A percentile compares a stretch with the other conserved stretches of the same genome.
phyloP scores from a whole-genome alignment of 1,140 invertebrate species.

The Brachionus sp. region DNA sequence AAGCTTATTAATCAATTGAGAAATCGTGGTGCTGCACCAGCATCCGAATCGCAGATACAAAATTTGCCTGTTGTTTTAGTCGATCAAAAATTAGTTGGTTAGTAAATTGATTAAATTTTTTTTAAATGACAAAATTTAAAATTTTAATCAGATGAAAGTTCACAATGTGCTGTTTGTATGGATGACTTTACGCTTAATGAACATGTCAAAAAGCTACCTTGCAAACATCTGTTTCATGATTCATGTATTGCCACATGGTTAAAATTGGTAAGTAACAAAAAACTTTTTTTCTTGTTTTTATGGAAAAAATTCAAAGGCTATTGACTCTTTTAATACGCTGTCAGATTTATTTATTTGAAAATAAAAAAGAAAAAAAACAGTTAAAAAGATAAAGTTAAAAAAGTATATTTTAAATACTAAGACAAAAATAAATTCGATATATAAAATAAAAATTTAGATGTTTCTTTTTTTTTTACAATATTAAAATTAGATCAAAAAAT shows the following conservation, averaged over 20 bases:
- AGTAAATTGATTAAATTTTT: neutral
- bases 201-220: slow-evolving; percentile 77
- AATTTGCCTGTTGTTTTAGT: neutral
- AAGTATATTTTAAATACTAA: no score
- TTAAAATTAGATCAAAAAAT: no score
- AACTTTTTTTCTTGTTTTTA: neutral
- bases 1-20: slow-evolving; percentile 41
- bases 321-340: no score
- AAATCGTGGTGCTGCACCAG: slow-evolving; percentile 29
- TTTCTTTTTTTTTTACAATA: no score
- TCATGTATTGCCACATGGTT: slow-evolving; percentile 91
- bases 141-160: slow-evolving; percentile 48
- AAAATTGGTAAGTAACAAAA: slow-evolving; percentile 67
- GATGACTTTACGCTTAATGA: slow-evolving; percentile 81
- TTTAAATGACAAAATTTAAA: neutral
- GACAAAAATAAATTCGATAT: no score
- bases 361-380: no score
- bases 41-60: slow-evolving; percentile 32
- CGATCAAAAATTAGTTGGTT: slow-evolving; percentile 7
- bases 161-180: slow-evolving; percentile 95
- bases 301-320: no score
- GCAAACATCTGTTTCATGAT: slow-evolving; percentile 85
- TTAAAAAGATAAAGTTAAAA: no score
- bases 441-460: no score
- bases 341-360: no score